Evolutionary conservation across 1,140 invertebrate genomes (phyloP).

Genomic region (Hermetia illucens): DNA sequence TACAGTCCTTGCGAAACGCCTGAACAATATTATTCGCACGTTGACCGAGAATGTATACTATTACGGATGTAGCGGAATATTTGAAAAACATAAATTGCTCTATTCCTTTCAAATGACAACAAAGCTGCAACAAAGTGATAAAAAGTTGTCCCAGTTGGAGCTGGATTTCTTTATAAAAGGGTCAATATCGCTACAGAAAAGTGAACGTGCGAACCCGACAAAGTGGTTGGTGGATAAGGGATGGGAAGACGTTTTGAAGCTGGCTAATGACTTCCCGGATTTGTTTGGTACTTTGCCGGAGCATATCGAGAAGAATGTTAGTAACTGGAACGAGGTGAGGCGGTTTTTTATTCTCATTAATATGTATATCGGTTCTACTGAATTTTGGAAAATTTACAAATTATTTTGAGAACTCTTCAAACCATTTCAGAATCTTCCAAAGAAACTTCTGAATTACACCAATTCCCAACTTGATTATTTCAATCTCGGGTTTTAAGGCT

Average conservation of each 20-base stretch:
- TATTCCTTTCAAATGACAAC: slow-evolving; percentile 83
- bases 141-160: slow-evolving; percentile 46
- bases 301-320: slow-evolving; percentile 41
- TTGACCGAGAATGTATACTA: slow-evolving; percentile 77
- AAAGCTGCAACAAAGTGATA: slow-evolving; percentile 57
- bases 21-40: slow-evolving; percentile 68
- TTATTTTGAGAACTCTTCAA: too few species aligned
- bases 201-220: slow-evolving; percentile 45
- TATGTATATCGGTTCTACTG: neutral
- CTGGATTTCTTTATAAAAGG: slow-evolving; percentile 88
- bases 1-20: slow-evolving; percentile 48
- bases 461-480: slow-evolving; percentile 1
- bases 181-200: slow-evolving; percentile 58
- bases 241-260: slow-evolving; percentile 69
- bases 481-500: slow-evolving; percentile 6
- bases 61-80: slow-evolving; percentile 81
- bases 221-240: slow-evolving; percentile 55
- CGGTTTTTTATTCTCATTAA: too few species aligned
- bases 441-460: neutral
- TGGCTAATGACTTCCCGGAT: slow-evolving; percentile 51
- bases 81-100: slow-evolving; percentile 77
- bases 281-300: slow-evolving; percentile 48
- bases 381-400: too few species aligned
- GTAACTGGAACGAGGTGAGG: slow-evolving; percentile 49
- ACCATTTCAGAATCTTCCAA: neutral